Conservation (phyloP, 2,888 invertebrate genomes). For the Nephrotoma guestfalica region DNA sequence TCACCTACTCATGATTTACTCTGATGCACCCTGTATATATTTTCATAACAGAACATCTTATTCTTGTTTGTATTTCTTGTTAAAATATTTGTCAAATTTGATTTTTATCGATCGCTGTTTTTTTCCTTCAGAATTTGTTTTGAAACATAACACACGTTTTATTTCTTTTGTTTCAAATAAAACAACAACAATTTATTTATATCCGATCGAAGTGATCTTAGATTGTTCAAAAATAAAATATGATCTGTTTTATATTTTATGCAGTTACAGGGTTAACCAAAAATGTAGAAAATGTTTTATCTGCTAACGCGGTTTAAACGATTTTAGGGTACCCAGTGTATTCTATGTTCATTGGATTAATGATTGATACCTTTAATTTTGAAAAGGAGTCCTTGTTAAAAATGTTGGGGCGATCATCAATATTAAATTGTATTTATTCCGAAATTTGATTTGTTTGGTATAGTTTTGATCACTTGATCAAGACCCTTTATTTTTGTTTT, state of each 20-base stretch:
- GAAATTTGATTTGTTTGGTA: background rate
- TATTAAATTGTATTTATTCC: background rate
- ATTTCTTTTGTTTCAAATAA: background rate
- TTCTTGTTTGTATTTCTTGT: background rate
- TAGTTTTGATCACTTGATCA: background rate
- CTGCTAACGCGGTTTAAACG: too few relatives aligned
- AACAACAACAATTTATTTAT: background rate
- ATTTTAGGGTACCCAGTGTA: too few relatives aligned
- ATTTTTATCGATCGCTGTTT: conserved; percentile 1
- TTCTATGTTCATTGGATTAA: too few relatives aligned
- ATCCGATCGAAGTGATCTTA: background rate
- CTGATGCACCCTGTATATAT: background rate
- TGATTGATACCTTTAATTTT: too few relatives aligned
- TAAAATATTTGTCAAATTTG: conserved; percentile 4
- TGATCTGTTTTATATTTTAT: background rate
- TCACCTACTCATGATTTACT: too few relatives aligned
- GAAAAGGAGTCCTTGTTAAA: background rate
- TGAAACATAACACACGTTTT: background rate
- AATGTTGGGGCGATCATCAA: background rate
- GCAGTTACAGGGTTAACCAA: too few relatives aligned
- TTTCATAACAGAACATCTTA: background rate
- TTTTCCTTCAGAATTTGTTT: background rate
- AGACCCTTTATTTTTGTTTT: background rate
- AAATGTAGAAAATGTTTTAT: too few relatives aligned
- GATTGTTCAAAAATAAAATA: background rate